Evolutionary conservation across 2,888 invertebrate species (phyloP), one percentile per base, ranked within the genome.

Genomic region (Lingula anatina): DNA sequence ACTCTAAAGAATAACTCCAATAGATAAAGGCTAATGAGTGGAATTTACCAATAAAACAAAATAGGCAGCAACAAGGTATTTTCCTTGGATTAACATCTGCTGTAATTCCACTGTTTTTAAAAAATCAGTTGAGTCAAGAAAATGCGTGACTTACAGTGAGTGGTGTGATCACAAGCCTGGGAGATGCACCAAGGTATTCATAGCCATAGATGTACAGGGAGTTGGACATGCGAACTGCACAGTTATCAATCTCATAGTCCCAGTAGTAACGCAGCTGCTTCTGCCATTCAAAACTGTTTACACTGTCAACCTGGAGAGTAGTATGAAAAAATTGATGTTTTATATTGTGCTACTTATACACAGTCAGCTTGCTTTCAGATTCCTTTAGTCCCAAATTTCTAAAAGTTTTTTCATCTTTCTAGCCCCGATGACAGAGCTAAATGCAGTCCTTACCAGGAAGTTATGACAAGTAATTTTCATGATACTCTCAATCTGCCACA

Each of bases 251-350:
- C 24, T 84, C 84, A 0, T 82, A 81, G 46, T 87, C 83, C 91
- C 91, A 93, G 70, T 92, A 92, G 73, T 92, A 93, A 1, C 92
- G 84, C 51, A 93, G 79, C 81, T 90, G 89, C 78, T 91, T 92
- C 50, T 89, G 79, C 93, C 93, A 94, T 67, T 92, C 89, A 71
- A 93, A 93, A 71, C 85, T 85, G 51, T 78, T 76, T 36, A 87
- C 86, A 66, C 70, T 58, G 66, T 74, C 64, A 45, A 66, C 66
- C 63, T 71, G 54, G 9, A 54, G 49, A 42, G 20, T n/a, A 48
- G 15, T 27, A 46, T 12, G 4, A 7, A 28, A 4, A 38, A 28
- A 44, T 15, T 35, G 5, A 42, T 23, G 18, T n/a, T 31, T 5
- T 15, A 15, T 15, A 31, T 31, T 31, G 31, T n/a, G n/a, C n/a